Conservation (phyloP, 2,888 invertebrate species). For the Euphydryas editha region DNA sequence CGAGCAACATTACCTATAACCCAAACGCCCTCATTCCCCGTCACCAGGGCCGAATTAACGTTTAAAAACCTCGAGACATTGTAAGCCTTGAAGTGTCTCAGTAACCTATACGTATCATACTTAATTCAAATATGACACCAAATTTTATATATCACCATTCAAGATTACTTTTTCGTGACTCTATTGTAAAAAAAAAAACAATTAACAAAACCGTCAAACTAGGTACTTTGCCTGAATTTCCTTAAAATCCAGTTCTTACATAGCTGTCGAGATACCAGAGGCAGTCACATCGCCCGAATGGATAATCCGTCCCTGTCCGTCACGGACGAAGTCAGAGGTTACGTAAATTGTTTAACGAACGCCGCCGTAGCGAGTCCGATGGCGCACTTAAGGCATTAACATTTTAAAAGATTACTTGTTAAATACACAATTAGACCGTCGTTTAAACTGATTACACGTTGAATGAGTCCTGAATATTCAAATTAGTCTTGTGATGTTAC, state of each 20-base stretch:
- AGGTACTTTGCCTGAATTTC: too few relatives aligned
- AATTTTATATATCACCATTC: too few relatives aligned
- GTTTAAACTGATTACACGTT: constrained; percentile 43
- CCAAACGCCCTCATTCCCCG: constrained; percentile 10
- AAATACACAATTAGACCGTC: constrained; percentile 72
- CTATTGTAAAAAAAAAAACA: too few relatives aligned
- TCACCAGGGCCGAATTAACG: background rate
- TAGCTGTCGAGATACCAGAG: too few relatives aligned
- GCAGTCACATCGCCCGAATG: too few relatives aligned
- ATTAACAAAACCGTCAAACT: too few relatives aligned
- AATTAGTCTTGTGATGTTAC: constrained; percentile 14
- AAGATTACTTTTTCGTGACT: too few relatives aligned
- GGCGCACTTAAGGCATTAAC: constrained; percentile 74
- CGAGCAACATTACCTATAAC: background rate
- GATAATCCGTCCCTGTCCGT: background rate
- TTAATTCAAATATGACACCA: too few relatives aligned
- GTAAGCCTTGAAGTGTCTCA: too few relatives aligned
- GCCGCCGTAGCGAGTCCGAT: constrained; percentile 61
- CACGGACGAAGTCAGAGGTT: constrained; percentile 53
- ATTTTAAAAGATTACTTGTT: constrained; percentile 74
- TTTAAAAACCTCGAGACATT: too few relatives aligned
- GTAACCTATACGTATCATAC: too few relatives aligned
- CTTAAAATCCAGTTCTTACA: too few relatives aligned
- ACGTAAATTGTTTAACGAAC: constrained; percentile 77
- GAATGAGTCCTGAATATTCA: constrained; percentile 20